Base-by-base conservation (phyloP, 1,140 invertebrate species). In the Zaprionus taronus region DNA sequence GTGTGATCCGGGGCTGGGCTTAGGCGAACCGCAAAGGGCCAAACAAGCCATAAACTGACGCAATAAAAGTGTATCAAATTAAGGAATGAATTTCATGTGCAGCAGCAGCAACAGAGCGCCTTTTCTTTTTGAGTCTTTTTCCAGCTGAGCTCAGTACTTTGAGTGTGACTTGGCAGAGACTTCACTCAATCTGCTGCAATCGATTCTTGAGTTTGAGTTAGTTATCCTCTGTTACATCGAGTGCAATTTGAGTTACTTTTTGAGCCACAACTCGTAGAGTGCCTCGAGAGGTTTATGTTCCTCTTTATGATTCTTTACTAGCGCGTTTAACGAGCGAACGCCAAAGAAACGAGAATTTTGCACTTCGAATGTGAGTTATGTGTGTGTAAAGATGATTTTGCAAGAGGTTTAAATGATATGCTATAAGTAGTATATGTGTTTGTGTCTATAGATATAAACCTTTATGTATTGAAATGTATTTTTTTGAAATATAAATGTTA, bases 1-100 rank as follows among this genome's bases (percentile, higher is more conserved):
- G 53, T 67, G 67, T 62, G 68, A 79, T 64, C 62, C 63, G 69
- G 22, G 20, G 57, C 47, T 57, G 71, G 63, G 68, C 49, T 65
- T 65, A 71, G 66, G 77, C 58, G 47, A 81, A 83, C 81, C 84
- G 63, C 83, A 81, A 38, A 85, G 68, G 66, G 66, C 75, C 84
- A 89, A 87, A 89, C 84, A 89, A 89, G 81, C 76, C 85, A 81
- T 89, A 90, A 89, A 90, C 78, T 60, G 58, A 22, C 56, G 72
- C 84, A 72, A 90, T 89, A 89, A 89, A 89, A 90, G 72, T 89
- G 85, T 89, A 89, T 89, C 85, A 89, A 89, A 89, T 89, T 89
- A 89, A 77, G 84, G 81, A 89, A 81, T 73, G 70, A 84, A 84
- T 70, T 80, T 77, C 57, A 83, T 83, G 83, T 70, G 78, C 78